These are phyloP conservation scores for Chrysomallon squamiferum DNA, from an alignment of 1,140 invertebrate genomes.

Conservation along the genomic window DNA sequence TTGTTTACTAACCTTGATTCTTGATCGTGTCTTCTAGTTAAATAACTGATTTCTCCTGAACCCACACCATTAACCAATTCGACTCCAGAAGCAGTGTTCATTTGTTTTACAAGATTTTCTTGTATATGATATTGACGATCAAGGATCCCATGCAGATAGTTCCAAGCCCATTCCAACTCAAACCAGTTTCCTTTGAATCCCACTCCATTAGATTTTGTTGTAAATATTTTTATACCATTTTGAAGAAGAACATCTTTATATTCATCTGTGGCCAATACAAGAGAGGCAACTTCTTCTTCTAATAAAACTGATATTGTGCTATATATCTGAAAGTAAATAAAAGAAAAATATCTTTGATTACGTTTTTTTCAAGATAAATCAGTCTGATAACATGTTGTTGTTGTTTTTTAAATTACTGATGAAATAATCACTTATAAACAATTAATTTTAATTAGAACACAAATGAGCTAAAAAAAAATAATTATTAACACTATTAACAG, in stretches of 20 bases:
- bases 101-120: neutral
- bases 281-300: neutral
- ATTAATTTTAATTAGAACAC: no score
- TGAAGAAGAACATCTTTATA: neutral
- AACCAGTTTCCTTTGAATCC: constrained; percentile 15
- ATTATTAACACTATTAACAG: no score
- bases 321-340: neutral
- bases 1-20: neutral
- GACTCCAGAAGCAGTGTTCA: neutral
- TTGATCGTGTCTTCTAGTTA: neutral
- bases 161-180: constrained; percentile 29
- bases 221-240: neutral
- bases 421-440: no score
- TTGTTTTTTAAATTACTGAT: no score
- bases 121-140: constrained; percentile 25
- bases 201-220: neutral
- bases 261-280: neutral
- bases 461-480: no score
- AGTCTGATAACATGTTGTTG: neutral
- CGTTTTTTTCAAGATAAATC: neutral
- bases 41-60: neutral
- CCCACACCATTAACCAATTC: no score
- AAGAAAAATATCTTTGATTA: neutral
- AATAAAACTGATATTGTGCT: neutral
- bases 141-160: constrained; percentile 15